phyloP scores from a whole-genome alignment of 1,140 invertebrate species.

The Drosophila tsacasi region DNA sequence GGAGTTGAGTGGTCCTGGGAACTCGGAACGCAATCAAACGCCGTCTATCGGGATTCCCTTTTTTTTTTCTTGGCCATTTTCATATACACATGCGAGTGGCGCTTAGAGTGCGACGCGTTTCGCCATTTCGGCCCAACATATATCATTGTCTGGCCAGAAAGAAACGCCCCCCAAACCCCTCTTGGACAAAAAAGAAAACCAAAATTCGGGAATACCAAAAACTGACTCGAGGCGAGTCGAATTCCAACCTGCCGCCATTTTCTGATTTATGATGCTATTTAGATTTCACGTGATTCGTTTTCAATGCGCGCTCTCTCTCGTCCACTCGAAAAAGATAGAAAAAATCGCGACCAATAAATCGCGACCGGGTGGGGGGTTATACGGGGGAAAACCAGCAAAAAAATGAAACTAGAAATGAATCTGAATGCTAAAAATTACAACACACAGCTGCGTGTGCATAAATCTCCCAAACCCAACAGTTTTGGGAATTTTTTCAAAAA shows the following conservation, averaged over 20 bases:
- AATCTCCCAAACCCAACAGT: constrained; percentile 59
- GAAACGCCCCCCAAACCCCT: constrained; percentile 8
- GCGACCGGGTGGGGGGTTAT: constrained; percentile 9
- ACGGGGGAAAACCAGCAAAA: constrained; percentile 30
- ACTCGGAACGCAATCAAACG: constrained; percentile 68
- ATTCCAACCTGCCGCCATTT: constrained; percentile 81
- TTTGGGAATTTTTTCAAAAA: constrained; percentile 53
- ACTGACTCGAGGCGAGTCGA: constrained; percentile 56
- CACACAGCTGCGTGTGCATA: constrained; percentile 82
- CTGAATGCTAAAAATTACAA: constrained; percentile 78
- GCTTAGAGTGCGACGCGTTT: constrained; percentile 54
- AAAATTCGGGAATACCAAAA: constrained; percentile 60
- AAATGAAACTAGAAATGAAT: constrained; percentile 58
- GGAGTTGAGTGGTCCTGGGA: constrained; percentile 42
- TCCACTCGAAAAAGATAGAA: constrained; percentile 71
- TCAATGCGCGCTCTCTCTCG: constrained; percentile 69
- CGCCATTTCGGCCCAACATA: constrained; percentile 65
- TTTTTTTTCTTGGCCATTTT: constrained; percentile 66
- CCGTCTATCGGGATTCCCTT: constrained; percentile 68
- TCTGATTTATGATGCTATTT: constrained; percentile 84
- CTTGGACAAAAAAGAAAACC: constrained; percentile 26
- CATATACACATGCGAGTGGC: constrained; percentile 78
- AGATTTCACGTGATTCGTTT: constrained; percentile 83
- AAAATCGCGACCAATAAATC: constrained; percentile 80
- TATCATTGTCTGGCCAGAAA: constrained; percentile 75